phyloP scores from a whole-genome alignment of 2,113 vertebrate genomes.

The Ciconia maguari region DNA sequence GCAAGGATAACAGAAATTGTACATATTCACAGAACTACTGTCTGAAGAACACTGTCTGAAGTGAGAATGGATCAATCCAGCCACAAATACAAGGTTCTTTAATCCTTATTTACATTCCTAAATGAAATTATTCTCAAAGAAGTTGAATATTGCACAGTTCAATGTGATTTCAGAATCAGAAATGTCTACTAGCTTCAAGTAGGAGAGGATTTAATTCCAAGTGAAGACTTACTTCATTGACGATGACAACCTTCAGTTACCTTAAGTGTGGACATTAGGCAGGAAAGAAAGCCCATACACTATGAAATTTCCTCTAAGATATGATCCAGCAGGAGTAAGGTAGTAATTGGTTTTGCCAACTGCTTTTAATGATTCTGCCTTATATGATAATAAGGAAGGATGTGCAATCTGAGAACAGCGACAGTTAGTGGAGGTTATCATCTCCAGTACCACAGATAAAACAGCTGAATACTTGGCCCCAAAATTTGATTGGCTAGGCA shows the following conservation, averaged over 20 bases:
- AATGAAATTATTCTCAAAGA: background rate
- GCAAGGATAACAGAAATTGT: background rate
- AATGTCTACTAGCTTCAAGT: background rate
- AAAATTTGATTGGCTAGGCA: background rate
- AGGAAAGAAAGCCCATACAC: background rate
- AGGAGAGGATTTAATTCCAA: background rate
- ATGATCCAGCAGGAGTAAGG: background rate
- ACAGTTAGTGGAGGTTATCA: background rate
- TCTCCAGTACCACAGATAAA: background rate
- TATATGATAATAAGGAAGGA: background rate
- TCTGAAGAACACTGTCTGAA: background rate
- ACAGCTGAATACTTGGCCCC: background rate
- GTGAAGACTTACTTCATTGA: background rate
- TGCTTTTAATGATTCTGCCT: background rate
- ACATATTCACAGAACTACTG: background rate
- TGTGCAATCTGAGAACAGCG: background rate
- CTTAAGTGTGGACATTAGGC: background rate
- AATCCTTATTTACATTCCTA: background rate
- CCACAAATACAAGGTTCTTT: background rate
- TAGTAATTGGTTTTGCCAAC: background rate
- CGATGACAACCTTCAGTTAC: background rate
- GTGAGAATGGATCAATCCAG: background rate
- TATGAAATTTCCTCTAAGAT: background rate
- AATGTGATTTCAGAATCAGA: background rate
- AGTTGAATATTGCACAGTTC: background rate